Evolutionary conservation across 2,888 invertebrate genomes (phyloP).

Genomic region (Eristalis pertinax): DNA sequence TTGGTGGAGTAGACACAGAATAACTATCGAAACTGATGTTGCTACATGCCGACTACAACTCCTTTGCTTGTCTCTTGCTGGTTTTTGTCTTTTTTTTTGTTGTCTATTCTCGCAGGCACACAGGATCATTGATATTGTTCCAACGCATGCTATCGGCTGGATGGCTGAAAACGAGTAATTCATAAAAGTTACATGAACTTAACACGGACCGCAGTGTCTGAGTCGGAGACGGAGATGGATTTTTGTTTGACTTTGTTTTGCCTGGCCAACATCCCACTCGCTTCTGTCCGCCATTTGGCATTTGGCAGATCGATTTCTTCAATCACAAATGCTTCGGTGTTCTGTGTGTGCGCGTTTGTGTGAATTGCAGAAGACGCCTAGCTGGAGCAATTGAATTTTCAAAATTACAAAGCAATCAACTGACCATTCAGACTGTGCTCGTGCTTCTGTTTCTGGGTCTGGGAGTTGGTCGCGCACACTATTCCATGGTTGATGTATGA

Average conservation of each 20-base stretch:
- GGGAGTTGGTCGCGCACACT: constrained; percentile 1
- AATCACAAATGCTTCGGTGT: background rate
- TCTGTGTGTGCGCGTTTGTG: background rate
- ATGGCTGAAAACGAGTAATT: constrained; percentile 10
- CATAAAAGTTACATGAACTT: constrained; percentile 50
- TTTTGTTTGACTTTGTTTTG: constrained; percentile 15
- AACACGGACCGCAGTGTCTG: constrained; percentile 20
- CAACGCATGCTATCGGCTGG: constrained; percentile 46
- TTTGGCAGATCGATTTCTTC: constrained; percentile 14
- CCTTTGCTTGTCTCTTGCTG: constrained; percentile 59
- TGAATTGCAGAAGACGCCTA: background rate
- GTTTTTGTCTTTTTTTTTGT: constrained; percentile 25
- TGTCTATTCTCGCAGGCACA: background rate
- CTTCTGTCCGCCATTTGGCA: constrained; percentile 14
- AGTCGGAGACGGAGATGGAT: constrained; percentile 5
- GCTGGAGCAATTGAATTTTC: constrained; percentile 7
- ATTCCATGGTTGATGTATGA: constrained; percentile 20
- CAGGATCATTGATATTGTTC: constrained; percentile 44
- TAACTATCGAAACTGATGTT: constrained; percentile 64
- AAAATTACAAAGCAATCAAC: constrained; percentile 21
- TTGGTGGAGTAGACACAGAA: constrained; percentile 57
- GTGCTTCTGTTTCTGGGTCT: constrained; percentile 9
- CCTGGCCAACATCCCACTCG: constrained; percentile 21
- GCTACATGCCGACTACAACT: constrained; percentile 66
- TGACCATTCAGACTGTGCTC: background rate